Percentiles rank a stretch among this genome's conserved stretches.
phyloP scores from a whole-genome alignment of 2,113 vertebrate genomes.

The Orycteropus afer region DNA sequence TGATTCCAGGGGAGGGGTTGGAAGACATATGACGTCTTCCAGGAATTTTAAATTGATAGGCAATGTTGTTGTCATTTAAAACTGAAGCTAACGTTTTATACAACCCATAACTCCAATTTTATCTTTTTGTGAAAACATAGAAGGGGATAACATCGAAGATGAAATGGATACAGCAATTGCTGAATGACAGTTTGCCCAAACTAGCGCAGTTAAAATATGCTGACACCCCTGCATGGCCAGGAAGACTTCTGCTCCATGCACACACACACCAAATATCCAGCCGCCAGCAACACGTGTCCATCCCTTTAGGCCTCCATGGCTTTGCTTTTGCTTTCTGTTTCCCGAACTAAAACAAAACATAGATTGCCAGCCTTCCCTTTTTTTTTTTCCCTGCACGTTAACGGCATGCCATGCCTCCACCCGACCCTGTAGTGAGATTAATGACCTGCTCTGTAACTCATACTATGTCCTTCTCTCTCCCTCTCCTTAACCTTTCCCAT shows the following conservation, averaged over 20 bases:
- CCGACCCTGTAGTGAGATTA: slow-evolving; percentile 89
- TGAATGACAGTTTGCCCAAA: slow-evolving; percentile 53
- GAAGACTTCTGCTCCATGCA: slow-evolving; percentile 60
- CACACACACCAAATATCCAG: slow-evolving; percentile 5
- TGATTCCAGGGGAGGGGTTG: slow-evolving; percentile 18
- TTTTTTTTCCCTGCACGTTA: slow-evolving; percentile 80
- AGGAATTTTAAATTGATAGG: slow-evolving; percentile 26
- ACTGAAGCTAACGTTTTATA: slow-evolving; percentile 11
- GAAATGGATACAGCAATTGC: slow-evolving; percentile 63
- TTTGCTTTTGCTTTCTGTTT: slow-evolving; percentile 84
- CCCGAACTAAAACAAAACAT: slow-evolving; percentile 67
- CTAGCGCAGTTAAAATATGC: slow-evolving; percentile 61
- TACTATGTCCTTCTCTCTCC: slow-evolving; percentile 98
- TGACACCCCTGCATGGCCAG: slow-evolving; percentile 68
- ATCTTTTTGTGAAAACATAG: slow-evolving; percentile 52
- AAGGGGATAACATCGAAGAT: slow-evolving; percentile 42
- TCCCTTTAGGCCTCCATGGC: slow-evolving; percentile 82
- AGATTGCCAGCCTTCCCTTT: slow-evolving; percentile 45
- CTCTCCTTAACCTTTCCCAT: slow-evolving; percentile 89
- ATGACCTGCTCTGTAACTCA: slow-evolving; percentile 97
- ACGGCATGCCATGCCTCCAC: slow-evolving; percentile 83
- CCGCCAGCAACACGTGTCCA: slow-evolving; percentile 44
- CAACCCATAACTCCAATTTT: slow-evolving; percentile 27
- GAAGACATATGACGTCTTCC: slow-evolving; percentile 37
- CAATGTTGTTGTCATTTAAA: slow-evolving; percentile 54